Conservation (phyloP, 1,140 invertebrate genomes). For the Mesaphorura yosii region DNA sequence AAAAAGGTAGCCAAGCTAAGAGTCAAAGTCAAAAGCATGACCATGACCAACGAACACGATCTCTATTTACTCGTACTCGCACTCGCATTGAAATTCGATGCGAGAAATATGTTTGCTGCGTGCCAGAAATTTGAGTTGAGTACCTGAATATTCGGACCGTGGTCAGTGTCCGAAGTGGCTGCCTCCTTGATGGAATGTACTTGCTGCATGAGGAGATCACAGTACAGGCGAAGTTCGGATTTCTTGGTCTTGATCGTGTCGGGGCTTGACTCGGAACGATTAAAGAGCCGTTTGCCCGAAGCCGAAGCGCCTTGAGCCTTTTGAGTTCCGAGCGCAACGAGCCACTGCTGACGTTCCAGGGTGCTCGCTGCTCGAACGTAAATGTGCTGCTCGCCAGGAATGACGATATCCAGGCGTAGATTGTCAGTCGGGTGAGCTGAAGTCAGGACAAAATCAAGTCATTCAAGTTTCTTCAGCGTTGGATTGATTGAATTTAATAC, state of each 20-base stretch:
- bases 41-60: too few relatives aligned
- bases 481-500: background rate
- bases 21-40: background rate
- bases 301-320: slow-evolving; percentile 55
- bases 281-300: slow-evolving; percentile 33
- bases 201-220: slow-evolving; percentile 72
- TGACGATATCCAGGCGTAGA: slow-evolving; percentile 60
- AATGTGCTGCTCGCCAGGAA: slow-evolving; percentile 69
- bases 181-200: slow-evolving; percentile 63
- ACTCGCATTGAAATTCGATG: too few relatives aligned
- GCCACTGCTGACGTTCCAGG: slow-evolving; percentile 64
- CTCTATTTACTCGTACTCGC: too few relatives aligned
- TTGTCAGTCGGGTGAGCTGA: slow-evolving; percentile 57
- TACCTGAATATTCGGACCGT: slow-evolving; percentile 51
- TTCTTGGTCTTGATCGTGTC: slow-evolving; percentile 57
- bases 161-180: slow-evolving; percentile 43
- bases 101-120: too few relatives aligned
- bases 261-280: slow-evolving; percentile 32
- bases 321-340: slow-evolving; percentile 64
- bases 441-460: background rate
- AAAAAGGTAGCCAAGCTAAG: background rate
- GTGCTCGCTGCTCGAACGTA: slow-evolving; percentile 61
- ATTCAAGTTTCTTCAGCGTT: background rate
- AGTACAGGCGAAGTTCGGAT: slow-evolving; percentile 64
- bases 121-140: too few relatives aligned